These are phyloP conservation scores for Trachurus trachurus DNA, from an alignment of 2,797 vertebrate genomes.

Conservation along the genomic window DNA sequence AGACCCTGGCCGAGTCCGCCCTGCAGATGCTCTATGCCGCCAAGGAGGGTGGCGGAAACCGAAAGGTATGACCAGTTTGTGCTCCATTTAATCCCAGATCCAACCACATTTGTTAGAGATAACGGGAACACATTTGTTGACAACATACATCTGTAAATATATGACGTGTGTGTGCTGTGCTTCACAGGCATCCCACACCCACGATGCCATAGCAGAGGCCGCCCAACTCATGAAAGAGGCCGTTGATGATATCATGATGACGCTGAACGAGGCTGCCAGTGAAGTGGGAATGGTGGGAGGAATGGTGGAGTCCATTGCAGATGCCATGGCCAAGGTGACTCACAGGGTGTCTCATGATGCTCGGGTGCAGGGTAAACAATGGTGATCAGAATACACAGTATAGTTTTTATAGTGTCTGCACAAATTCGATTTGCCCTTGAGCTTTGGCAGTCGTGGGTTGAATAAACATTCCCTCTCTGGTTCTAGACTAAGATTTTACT, in stretches of 20 bases:
- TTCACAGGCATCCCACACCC: slow-evolving; percentile 93
- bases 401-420: not conserved
- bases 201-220: slow-evolving; percentile 95
- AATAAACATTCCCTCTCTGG: not conserved
- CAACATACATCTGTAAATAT: not conserved
- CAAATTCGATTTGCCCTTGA: not conserved
- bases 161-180: not conserved
- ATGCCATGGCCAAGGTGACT: slow-evolving; percentile 94
- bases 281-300: slow-evolving; percentile 98
- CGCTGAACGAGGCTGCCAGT: slow-evolving; percentile 96
- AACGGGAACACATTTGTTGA: not conserved
- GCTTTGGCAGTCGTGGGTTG: not conserved
- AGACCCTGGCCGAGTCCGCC: slow-evolving; percentile 96
- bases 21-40: slow-evolving; percentile 98
- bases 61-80: slow-evolving; percentile 86
- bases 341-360: not conserved
- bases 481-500: not conserved
- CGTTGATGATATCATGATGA: slow-evolving; percentile 98
- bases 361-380: not conserved
- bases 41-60: slow-evolving; percentile 98
- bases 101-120: too few relatives aligned
- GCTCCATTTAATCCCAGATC: not conserved
- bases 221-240: slow-evolving; percentile 98
- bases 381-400: not conserved
- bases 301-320: slow-evolving; percentile 97